Base-by-base conservation (phyloP, 2,888 invertebrate genomes). In the Gnatocerus cornutus region DNA sequence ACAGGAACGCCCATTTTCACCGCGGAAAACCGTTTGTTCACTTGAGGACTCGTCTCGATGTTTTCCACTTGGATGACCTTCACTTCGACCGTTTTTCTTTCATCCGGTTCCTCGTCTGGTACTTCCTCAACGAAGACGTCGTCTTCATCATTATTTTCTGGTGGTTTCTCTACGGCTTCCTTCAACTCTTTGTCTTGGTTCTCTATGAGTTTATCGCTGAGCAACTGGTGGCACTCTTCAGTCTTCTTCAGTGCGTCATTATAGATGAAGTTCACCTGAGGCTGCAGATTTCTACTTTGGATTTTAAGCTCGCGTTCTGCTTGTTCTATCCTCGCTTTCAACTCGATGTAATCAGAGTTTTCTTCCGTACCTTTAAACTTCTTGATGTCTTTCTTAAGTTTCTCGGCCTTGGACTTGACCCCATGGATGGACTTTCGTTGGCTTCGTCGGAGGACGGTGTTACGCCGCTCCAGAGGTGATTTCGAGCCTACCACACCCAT, bases 1-100 rank as follows among this genome's bases (percentile, higher is more conserved):
- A 79, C 79, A 7, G 78, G 71, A 4, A 79, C 73, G 5, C 79
- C 79, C 3, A 76, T 64, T 73, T 79, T 78, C 37, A 78, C 63
- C 10, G 77, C 75, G 0, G 78, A 77, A 33, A 73, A 73, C 29
- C 77, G 71, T 68, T 76, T 79, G 29, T 77, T 48, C 1, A 59
- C 13, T 21, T 61, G 39, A 9, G 65, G 65, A 27, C 56, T 65
- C 6, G 30, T 67, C 14, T 43, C 43, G 6, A 53, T 63, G 14
- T 73, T 56, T 12, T 71, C 30, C 6, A 75, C 63, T 62, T 78
- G 72, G 1, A 79, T 71, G 6, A 79, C 33, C 43, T 75, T 77
- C 13, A 78, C 33, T 56, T 79, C 76, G 0, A 78, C 76, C 1
- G 75, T 74, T 64, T 75, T 70, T 45, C 56, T 74, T n/a, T 41